Evolutionary conservation across 2,888 invertebrate genomes (phyloP).

Genomic region (Lasioglossum marginatum): DNA sequence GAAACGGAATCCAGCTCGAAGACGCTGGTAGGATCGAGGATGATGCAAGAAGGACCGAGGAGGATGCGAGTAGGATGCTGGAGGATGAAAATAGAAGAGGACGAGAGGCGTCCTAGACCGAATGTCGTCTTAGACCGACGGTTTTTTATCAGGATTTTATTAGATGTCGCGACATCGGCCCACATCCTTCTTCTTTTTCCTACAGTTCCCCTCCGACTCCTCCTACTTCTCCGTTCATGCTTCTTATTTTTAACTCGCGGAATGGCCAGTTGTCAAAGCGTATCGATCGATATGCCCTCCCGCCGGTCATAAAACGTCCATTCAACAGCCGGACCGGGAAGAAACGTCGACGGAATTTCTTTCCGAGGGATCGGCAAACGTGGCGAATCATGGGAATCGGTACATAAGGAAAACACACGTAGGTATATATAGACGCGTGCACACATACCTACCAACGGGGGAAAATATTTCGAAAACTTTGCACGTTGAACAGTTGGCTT

Average conservation of each 20-base stretch:
- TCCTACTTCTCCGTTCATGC: background rate
- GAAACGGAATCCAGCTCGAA: background rate
- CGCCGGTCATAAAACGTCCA: constrained; percentile 20
- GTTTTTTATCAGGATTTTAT: constrained; percentile 57
- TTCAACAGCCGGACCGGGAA: background rate
- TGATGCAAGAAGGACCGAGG: background rate
- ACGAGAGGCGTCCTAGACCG: constrained; percentile 42
- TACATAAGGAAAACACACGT: background rate
- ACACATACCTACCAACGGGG: background rate
- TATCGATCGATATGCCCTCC: constrained; percentile 42
- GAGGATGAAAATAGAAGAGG: background rate
- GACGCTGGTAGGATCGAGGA: background rate
- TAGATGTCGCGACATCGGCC: constrained; percentile 49
- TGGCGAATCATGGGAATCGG: constrained; percentile 1
- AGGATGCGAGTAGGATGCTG: constrained; percentile 3
- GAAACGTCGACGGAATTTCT: constrained; percentile 5
- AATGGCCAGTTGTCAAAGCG: constrained; percentile 17
- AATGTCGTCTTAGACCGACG: constrained; percentile 49
- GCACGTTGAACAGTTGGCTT: constrained; percentile 11
- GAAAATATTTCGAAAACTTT: constrained; percentile 19
- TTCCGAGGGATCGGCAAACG: background rate
- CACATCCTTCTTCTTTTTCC: constrained; percentile 11
- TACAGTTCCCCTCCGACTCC: background rate
- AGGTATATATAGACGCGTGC: background rate
- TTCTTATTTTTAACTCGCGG: constrained; percentile 8